Evolutionary conservation across 2,888 invertebrate species (phyloP).

Genomic region (Slavum lentiscoides): DNA sequence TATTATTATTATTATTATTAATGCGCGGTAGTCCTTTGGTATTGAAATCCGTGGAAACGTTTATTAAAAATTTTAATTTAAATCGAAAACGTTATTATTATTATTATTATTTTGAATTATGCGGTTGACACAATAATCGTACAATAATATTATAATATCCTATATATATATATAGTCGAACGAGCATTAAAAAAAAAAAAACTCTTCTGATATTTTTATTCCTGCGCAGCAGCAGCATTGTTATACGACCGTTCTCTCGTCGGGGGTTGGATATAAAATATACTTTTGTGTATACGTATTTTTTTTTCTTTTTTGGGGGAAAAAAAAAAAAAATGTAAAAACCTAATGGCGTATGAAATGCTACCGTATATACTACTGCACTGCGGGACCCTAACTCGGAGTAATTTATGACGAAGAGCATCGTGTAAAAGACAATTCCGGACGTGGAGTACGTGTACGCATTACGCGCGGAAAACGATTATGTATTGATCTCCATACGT

Average conservation of each 20-base stretch:
- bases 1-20: not conserved
- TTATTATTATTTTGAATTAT: not conserved
- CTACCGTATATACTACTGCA: not conserved
- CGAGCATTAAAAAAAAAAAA: no score
- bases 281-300: slow-evolving; percentile 1
- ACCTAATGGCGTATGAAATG: slow-evolving; percentile 50
- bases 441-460: not conserved
- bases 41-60: slow-evolving; percentile 8
- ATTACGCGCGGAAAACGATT: not conserved
- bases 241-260: no score
- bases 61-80: slow-evolving; percentile 13
- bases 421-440: slow-evolving; percentile 20
- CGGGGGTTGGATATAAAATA: no score
- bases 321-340: slow-evolving; percentile 7
- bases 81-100: slow-evolving; percentile 5
- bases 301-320: slow-evolving; percentile 23
- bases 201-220: no score
- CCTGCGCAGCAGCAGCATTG: no score
- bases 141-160: not conserved
- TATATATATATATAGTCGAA: not conserved
- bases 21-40: slow-evolving; percentile 33
- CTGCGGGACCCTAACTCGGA: not conserved
- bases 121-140: slow-evolving; percentile 7
- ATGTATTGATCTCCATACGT: not conserved
- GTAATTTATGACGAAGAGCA: slow-evolving; percentile 36